Base-by-base conservation (phyloP, 2,888 invertebrate genomes). In the Rhamphomyia laevipes region DNA sequence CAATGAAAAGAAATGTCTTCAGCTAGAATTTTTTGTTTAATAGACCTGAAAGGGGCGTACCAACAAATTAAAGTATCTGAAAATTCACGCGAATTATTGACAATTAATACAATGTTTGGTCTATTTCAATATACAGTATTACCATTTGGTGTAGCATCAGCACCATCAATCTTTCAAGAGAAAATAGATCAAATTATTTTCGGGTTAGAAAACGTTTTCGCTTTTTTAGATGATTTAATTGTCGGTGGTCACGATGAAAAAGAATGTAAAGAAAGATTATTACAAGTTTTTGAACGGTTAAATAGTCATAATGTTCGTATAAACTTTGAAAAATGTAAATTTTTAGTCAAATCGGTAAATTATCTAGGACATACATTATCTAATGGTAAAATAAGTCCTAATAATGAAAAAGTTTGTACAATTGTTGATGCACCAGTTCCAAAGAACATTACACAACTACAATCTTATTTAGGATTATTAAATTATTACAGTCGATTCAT, bases 81-180 rank as follows among this genome's bases (percentile, higher is more conserved):
- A 37, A 47, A 48, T 12, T 51, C 48, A 1, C n/a, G 38, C 15
- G 42, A 45, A 38, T 43, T 43, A 35, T 27, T 51, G 1, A 51
- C 51, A 9, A 38, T 53, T 7, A 53, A 51, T 40, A 51, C 47
- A 1, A 33, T 35, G 16, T 42, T 47, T 33, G 47, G 49, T 2
- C 27, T 49, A 12, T 53, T 33, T 45, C 47, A 38, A 17, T 47
- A 33, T 43, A 53, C 23, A 3, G 16, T 45, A 21, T 41, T 53
- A 21, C 30, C 40, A 2, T 49, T 47, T 38, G 49, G 51, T 2
- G 23, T 53, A 9, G 15, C n/a, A 15, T 9, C 7, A 15, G 37
- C 37, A 2, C 37, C 37, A 37, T n/a, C 37, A 15, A 37, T 37
- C 7, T 37, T 37, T 37, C 37, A 37, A 15, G n/a, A n/a, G 16